Evolutionary conservation across 2,113 vertebrate species (phyloP), one percentile per base, ranked within the genome.

Genomic region (Oreochromis niloticus): DNA sequence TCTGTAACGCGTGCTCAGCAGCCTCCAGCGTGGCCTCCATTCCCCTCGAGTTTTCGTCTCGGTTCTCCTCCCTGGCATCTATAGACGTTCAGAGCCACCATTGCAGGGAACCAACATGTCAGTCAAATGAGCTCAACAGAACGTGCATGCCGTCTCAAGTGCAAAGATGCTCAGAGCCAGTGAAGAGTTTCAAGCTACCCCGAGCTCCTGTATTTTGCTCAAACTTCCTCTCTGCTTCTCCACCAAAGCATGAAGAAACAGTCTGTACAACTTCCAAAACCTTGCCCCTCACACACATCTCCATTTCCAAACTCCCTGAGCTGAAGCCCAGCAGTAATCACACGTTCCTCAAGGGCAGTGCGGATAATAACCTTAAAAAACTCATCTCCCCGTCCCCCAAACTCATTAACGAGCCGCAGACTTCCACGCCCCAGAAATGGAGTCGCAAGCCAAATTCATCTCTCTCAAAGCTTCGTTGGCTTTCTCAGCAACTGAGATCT

Each of bases 1-100:
- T 95, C 84, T 97, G 96, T 27, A 93, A 89, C 0, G 96, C 95
- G 1, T 97, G 96, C 86, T 96, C 95, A 43, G 96, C 96, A 30
- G 97, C 98, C 55, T 96, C 94, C 83, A 96, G 95, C 0, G 96
- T 98, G 92, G 96, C 97, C 78, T 96, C 96, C 36, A 95, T 95
- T 39, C 97, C 97, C 43, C 92, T 96, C 57, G 89, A 94, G 54
- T 94, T 95, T 10, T 97, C 97, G 71, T 96, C 97, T 52, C 94
- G 32, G 7, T 87, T 34, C 54, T 96, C 93, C 90, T 96, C 89
- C 91, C 96, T 95, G 85, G 92, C 43, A 75, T 95, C 91, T 54
- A 87, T 89, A 92, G 95, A 95, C n/a, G 87, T 80, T 87, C 93
- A 85, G 30, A 92, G 59, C n/a, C 81, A 86, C 1, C 16, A 24